A percentile compares a stretch with the other conserved stretches of the same genome.
phyloP scores from a whole-genome alignment of 2,113 vertebrate genomes.

The Chlorocebus sabaeus region DNA sequence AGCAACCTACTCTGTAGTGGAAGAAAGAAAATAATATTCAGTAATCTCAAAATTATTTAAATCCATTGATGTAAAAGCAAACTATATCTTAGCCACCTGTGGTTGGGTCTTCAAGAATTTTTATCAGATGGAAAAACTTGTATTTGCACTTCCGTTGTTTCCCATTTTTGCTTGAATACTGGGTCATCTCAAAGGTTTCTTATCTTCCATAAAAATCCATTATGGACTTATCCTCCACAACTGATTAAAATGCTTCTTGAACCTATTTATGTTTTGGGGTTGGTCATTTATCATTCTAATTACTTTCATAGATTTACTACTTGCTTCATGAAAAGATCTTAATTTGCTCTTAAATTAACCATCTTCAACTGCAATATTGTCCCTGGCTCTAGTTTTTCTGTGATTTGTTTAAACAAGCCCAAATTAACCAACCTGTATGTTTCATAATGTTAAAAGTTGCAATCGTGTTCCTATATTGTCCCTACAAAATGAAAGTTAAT shows the following conservation, averaged over 20 bases:
- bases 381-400: background rate
- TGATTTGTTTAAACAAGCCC: background rate
- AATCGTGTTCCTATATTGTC: background rate
- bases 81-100: background rate
- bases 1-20: background rate
- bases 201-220: background rate
- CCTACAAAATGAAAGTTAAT: background rate
- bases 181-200: background rate
- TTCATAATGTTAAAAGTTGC: background rate
- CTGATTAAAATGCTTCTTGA: constrained; percentile 56
- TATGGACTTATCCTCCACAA: constrained; percentile 25
- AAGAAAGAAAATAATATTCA: constrained; percentile 29
- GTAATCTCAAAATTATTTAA: constrained; percentile 33
- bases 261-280: constrained; percentile 35
- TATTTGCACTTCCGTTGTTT: constrained; percentile 20
- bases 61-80: background rate
- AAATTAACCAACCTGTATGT: background rate
- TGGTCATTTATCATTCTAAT: constrained; percentile 62
- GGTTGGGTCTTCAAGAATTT: background rate
- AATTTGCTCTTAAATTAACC: constrained; percentile 53
- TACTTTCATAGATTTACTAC: constrained; percentile 52
- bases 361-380: background rate
- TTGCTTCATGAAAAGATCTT: constrained; percentile 49
- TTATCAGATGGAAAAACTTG: background rate
- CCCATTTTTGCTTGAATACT: constrained; percentile 20